These are phyloP conservation scores for Linurgus olivaceus DNA, from an alignment of 2,797 vertebrate genomes.

Conservation along the genomic window DNA sequence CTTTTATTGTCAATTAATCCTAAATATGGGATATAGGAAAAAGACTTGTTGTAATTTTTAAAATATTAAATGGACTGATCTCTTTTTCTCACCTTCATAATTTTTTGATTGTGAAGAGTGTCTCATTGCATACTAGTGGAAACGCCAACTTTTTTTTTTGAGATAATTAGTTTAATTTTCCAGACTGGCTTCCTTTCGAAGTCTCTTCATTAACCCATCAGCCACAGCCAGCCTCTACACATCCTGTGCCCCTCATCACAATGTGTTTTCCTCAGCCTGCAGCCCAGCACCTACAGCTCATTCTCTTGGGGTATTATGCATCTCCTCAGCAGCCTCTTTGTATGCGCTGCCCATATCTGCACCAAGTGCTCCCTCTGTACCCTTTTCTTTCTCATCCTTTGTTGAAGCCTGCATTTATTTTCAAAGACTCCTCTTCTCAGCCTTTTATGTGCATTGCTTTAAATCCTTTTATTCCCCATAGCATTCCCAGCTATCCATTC, in stretches of 20 bases:
- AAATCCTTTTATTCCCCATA: slow-evolving; percentile 63
- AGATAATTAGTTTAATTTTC: background rate
- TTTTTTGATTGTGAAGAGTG: background rate
- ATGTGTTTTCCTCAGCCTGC: background rate
- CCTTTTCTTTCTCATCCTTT: slow-evolving; percentile 61
- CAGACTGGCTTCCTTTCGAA: background rate
- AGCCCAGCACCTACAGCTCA: background rate
- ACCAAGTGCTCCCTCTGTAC: background rate
- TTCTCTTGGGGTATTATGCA: background rate
- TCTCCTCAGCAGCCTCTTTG: slow-evolving; percentile 49
- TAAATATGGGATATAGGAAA: background rate
- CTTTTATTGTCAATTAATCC: background rate
- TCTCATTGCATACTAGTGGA: background rate
- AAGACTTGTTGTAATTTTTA: background rate
- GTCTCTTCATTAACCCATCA: background rate
- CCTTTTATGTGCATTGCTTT: slow-evolving; percentile 53
- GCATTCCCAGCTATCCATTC: slow-evolving; percentile 59
- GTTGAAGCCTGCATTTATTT: slow-evolving; percentile 63
- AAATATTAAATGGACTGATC: background rate
- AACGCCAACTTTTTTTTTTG: background rate
- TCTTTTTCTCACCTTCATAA: background rate
- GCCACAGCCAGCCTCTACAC: background rate
- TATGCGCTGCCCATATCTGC: background rate
- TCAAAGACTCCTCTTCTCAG: slow-evolving; percentile 60
- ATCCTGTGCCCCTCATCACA: slow-evolving; percentile 13